These are phyloP conservation scores for Pseudorhombus dupliciocellatus DNA, from an alignment of 2,113 vertebrate genomes.

Conservation along the genomic window DNA sequence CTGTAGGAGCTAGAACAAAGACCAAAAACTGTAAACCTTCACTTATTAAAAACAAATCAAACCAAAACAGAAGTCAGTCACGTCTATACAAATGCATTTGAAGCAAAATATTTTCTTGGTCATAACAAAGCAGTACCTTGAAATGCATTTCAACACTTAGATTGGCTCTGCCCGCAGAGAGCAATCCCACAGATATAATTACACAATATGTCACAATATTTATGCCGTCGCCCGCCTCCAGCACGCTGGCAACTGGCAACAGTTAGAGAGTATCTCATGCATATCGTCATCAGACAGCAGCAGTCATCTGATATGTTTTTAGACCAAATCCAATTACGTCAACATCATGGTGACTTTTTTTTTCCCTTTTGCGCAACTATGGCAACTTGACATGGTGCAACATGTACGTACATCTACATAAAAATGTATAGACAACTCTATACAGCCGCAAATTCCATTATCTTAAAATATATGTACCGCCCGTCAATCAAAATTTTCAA, in stretches of 20 bases:
- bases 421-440: constrained; percentile 82
- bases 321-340: constrained; percentile 39
- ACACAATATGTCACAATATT: constrained; percentile 92
- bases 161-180: constrained; percentile 97
- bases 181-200: constrained; percentile 88
- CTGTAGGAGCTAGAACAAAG: constrained; percentile 79
- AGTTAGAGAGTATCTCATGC: constrained; percentile 72
- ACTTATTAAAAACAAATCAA: constrained; percentile 86
- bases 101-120: constrained; percentile 98
- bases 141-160: constrained; percentile 92
- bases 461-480: constrained; percentile 87
- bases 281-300: constrained; percentile 71
- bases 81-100: constrained; percentile 91
- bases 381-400: constrained; percentile 74
- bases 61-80: constrained; percentile 74
- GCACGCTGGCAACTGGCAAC: constrained; percentile 65
- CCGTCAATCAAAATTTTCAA: constrained; percentile 79
- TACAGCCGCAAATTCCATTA: constrained; percentile 91
- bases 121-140: constrained; percentile 95
- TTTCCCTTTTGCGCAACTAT: constrained; percentile 49
- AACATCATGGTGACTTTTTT: constrained; percentile 29
- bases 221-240: constrained; percentile 83
- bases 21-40: constrained; percentile 96
- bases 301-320: constrained; percentile 68
- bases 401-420: constrained; percentile 80